Evolutionary conservation across 30 jellyfish, hydroid and myxozoan species (phyloP).

Genomic region (Pelagia noctiluca): DNA sequence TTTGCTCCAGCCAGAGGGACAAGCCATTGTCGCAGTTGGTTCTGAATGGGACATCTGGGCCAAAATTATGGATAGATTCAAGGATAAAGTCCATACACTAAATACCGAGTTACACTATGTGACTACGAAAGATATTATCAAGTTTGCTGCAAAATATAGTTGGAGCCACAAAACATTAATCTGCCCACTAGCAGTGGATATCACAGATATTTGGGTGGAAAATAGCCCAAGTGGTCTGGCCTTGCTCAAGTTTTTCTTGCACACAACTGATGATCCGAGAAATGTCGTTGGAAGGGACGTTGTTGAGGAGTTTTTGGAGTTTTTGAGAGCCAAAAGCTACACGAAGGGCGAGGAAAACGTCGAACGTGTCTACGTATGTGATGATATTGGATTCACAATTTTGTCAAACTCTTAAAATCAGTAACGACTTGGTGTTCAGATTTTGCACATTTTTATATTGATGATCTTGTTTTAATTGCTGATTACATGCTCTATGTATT

Average conservation of each 20-base stretch:
- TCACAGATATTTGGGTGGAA: conserved; percentile 6
- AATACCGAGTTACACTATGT: conserved; percentile 14
- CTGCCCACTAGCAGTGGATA: conserved; percentile 23
- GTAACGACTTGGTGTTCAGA: no score
- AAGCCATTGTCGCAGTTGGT: conserved; percentile 25
- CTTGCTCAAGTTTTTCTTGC: conserved; percentile 27
- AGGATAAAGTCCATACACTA: conserved; percentile 13
- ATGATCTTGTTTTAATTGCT: no score
- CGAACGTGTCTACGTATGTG: no score
- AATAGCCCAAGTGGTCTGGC: conserved; percentile 40
- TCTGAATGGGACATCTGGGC: conserved; percentile 40
- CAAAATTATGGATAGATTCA: conserved; percentile 8
- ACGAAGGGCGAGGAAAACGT: no score
- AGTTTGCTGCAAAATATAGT: not conserved
- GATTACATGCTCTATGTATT: no score
- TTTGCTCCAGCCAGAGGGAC: not conserved
- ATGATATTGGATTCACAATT: no score
- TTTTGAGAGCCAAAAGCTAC: not conserved
- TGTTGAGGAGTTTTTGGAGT: conserved; percentile 4
- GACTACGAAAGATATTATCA: conserved; percentile 1
- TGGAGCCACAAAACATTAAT: not conserved
- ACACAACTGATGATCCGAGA: conserved; percentile 24
- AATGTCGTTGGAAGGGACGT: conserved; percentile 6
- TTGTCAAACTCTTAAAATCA: no score
- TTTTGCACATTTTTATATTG: no score